A percentile compares a stretch with the other conserved stretches of the same genome.
Conservation (phyloP, 2,113 vertebrate genomes). For the Carlito syrichta region DNA sequence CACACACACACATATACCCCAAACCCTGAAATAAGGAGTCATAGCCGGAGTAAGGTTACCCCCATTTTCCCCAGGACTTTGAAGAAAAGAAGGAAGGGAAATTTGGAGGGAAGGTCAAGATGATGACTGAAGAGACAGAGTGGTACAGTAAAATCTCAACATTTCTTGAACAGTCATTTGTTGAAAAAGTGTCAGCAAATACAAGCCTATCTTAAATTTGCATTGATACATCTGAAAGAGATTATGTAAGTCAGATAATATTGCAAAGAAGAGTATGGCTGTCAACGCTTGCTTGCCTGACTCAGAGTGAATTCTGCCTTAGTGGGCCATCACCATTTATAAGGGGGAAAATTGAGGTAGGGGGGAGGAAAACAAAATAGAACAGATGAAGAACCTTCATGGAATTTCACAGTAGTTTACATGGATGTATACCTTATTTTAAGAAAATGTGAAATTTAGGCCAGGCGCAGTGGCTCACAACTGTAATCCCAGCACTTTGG, state of each 20-base stretch:
- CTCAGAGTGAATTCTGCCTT: constrained; percentile 18
- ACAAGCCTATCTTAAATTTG: constrained; percentile 31
- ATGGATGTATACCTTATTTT: neutral
- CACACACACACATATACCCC: neutral
- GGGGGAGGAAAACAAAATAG: neutral
- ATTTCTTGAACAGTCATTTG: constrained; percentile 55
- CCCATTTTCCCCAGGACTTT: neutral
- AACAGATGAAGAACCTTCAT: neutral
- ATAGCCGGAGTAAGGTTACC: neutral
- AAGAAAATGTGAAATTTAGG: neutral
- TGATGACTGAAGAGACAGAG: constrained; percentile 40
- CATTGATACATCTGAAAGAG: constrained; percentile 60
- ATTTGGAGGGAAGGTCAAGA: constrained; percentile 11
- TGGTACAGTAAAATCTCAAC: constrained; percentile 2
- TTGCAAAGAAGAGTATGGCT: constrained; percentile 27
- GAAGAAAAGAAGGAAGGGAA: constrained; percentile 1
- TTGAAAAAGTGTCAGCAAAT: constrained; percentile 62
- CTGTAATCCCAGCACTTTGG: no score
- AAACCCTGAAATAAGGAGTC: neutral
- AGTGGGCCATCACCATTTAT: constrained; percentile 20
- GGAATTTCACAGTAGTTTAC: neutral
- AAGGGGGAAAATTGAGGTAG: neutral
- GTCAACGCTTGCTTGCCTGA: constrained; percentile 55
- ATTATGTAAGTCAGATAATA: constrained; percentile 50
- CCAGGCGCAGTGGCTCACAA: no score